These are phyloP conservation scores for Siphlonurus alternatus DNA, from an alignment of 2,888 invertebrate genomes.

Conservation along the genomic window DNA sequence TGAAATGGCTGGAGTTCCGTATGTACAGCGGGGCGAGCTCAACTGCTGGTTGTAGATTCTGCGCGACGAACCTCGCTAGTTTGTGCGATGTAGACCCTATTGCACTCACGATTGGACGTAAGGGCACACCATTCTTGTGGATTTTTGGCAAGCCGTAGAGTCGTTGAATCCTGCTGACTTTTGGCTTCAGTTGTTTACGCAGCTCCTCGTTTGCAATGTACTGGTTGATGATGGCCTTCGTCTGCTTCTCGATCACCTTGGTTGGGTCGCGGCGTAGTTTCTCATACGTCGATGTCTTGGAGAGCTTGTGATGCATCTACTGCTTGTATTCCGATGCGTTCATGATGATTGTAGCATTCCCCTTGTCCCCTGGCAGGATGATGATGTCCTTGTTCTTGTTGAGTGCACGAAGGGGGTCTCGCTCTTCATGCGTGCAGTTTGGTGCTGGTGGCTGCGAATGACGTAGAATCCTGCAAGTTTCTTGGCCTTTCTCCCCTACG, in stretches of 20 bases:
- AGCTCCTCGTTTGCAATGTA: not conserved
- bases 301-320: not conserved
- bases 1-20: not conserved
- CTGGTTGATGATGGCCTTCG: not conserved
- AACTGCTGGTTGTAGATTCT: not conserved
- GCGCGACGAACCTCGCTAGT: not conserved
- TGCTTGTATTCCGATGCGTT: not conserved
- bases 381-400: not conserved
- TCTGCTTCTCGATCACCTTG: not conserved
- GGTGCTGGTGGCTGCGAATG: not conserved
- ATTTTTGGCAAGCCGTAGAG: slow-evolving; percentile 1
- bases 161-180: not conserved
- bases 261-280: not conserved
- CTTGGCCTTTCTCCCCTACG: not conserved
- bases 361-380: not conserved
- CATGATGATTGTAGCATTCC: not conserved
- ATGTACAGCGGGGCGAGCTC: not conserved
- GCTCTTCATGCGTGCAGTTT: not conserved
- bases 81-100: not conserved
- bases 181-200: not conserved
- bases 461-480: not conserved
- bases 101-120: not conserved
- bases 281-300: not conserved
- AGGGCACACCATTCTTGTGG: not conserved
- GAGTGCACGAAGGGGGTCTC: not conserved